These are phyloP conservation scores for Bradysia coprophila DNA, from an alignment of 1,140 invertebrate species.

Conservation along the genomic window DNA sequence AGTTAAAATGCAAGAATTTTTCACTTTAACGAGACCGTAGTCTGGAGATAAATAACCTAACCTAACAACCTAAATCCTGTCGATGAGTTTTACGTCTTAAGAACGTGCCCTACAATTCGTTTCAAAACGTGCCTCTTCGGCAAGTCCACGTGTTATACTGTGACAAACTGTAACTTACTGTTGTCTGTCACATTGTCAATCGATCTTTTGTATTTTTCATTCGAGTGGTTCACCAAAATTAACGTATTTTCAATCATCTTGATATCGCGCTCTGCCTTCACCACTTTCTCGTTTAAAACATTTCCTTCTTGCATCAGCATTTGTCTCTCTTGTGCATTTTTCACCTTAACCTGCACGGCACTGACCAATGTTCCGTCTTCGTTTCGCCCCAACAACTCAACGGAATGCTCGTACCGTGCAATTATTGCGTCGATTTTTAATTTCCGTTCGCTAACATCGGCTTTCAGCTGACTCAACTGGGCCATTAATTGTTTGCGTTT, in stretches of 20 bases:
- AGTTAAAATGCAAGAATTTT: too few relatives aligned
- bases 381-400: conserved; percentile 26
- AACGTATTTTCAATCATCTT: conserved; percentile 50
- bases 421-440: conserved; percentile 33
- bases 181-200: conserved; percentile 25
- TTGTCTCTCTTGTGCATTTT: conserved; percentile 39
- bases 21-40: too few relatives aligned
- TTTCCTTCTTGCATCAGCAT: conserved; percentile 43
- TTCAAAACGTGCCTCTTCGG: too few relatives aligned
- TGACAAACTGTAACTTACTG: conserved; percentile 11
- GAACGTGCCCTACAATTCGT: too few relatives aligned
- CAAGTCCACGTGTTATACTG: too few relatives aligned
- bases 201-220: conserved; percentile 35
- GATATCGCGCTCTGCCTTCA: conserved; percentile 44
- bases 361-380: conserved; percentile 31
- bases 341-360: conserved; percentile 39
- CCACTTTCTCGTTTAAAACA: conserved; percentile 38
- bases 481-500: conserved; percentile 30
- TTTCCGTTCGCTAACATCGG: conserved; percentile 28
- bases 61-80: too few relatives aligned
- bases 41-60: too few relatives aligned
- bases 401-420: conserved; percentile 19
- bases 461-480: conserved; percentile 31
- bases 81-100: background rate
- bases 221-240: conserved; percentile 39